These are phyloP conservation scores for Crotalus tigris DNA, from an alignment of 2,113 vertebrate genomes.

Conservation along the genomic window DNA sequence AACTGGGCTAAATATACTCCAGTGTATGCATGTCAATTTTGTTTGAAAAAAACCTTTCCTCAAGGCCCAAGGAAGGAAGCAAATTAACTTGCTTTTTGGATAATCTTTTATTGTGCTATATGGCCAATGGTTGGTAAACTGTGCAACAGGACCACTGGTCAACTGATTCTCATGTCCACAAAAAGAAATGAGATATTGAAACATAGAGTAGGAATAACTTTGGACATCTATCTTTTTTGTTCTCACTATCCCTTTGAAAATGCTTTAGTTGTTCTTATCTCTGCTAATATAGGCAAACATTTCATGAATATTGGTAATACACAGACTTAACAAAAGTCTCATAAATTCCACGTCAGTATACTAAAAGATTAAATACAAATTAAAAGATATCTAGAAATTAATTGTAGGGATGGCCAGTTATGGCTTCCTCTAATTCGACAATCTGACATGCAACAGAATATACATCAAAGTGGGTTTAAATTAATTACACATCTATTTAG, in stretches of 20 bases:
- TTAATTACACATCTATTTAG: neutral
- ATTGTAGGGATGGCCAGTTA: neutral
- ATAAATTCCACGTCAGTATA: neutral
- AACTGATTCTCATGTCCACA: neutral
- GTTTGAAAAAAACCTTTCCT: slow-evolving; percentile 30
- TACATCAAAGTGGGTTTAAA: neutral
- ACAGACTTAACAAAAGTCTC: neutral
- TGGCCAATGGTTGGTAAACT: neutral
- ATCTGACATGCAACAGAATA: neutral
- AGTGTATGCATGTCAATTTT: slow-evolving; percentile 37
- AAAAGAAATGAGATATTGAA: neutral
- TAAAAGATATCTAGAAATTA: neutral
- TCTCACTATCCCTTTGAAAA: neutral
- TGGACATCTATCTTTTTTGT: neutral
- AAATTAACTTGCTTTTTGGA: neutral
- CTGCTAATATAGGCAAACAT: neutral
- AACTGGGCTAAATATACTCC: slow-evolving; percentile 60
- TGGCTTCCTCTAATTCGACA: neutral
- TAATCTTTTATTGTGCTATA: slow-evolving; percentile 10
- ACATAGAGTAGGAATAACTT: neutral
- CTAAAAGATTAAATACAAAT: neutral
- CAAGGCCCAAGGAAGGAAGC: slow-evolving; percentile 23
- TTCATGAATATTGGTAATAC: neutral
- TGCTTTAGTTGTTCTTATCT: neutral
- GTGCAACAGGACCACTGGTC: slow-evolving; percentile 4